phyloP scores from a whole-genome alignment of 2,888 invertebrate genomes.

The Gasteruption jaculator region DNA sequence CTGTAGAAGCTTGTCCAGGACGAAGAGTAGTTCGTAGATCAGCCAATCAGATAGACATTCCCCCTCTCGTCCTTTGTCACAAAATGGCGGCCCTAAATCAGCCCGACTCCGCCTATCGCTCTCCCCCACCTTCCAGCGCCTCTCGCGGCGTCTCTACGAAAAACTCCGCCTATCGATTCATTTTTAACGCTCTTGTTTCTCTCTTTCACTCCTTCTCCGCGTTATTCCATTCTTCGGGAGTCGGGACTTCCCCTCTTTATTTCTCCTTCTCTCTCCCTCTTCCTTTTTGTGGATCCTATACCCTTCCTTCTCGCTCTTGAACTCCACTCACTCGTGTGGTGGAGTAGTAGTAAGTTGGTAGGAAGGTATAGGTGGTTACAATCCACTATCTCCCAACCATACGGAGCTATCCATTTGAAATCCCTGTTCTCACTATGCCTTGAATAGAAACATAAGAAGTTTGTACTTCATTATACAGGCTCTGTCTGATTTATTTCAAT shows the following conservation, averaged over 20 bases:
- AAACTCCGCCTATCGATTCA: conserved; percentile 53
- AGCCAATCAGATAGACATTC: conserved; percentile 51
- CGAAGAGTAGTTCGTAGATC: conserved; percentile 50
- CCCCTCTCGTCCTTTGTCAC: conserved; percentile 50
- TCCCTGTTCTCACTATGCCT: too few species aligned
- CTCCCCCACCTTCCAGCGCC: conserved; percentile 33
- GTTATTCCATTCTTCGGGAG: conserved; percentile 2
- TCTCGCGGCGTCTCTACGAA: conserved; percentile 43
- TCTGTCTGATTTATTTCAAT: too few species aligned
- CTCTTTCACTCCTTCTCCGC: conserved; percentile 18
- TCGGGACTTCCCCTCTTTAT: conserved; percentile 3
- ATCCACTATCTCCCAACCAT: too few species aligned
- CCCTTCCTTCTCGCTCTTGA: neutral
- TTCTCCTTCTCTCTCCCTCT: conserved; percentile 2
- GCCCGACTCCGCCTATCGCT: conserved; percentile 48
- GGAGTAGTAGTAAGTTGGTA: too few species aligned
- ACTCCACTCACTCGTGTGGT: too few species aligned
- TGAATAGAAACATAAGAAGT: too few species aligned
- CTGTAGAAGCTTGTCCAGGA: conserved; percentile 51
- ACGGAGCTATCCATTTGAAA: too few species aligned
- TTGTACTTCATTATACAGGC: too few species aligned
- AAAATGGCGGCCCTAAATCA: conserved; percentile 53
- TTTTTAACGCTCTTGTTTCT: conserved; percentile 47
- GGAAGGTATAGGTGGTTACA: too few species aligned
- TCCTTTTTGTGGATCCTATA: conserved; percentile 4